Conservation (phyloP, 2,888 invertebrate genomes). For the Chromoteleia sp. region DNA sequence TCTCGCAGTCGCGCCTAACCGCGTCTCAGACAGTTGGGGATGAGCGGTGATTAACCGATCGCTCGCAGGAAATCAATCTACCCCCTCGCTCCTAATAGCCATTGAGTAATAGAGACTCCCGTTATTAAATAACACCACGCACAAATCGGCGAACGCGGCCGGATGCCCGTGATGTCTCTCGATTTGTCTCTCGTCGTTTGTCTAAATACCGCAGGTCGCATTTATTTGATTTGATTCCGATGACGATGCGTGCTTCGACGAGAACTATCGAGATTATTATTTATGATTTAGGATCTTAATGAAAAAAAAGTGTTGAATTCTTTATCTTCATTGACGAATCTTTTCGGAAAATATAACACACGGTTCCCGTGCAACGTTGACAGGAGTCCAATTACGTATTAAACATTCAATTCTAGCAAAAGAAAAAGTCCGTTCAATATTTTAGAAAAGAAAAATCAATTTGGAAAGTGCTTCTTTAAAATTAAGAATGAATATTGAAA, state of each 20-base stretch:
- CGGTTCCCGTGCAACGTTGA: too few relatives aligned
- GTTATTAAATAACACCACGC: slow-evolving; percentile 79
- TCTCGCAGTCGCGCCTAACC: slow-evolving; percentile 73
- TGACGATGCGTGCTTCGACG: slow-evolving; percentile 19
- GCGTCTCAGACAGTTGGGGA: slow-evolving; percentile 77
- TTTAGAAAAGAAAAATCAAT: too few relatives aligned
- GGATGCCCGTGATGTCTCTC: slow-evolving; percentile 26
- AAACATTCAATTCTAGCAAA: too few relatives aligned
- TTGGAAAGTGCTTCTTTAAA: too few relatives aligned
- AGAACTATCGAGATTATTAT: slow-evolving; percentile 19
- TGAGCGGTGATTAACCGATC: slow-evolving; percentile 83
- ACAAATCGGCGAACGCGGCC: slow-evolving; percentile 57
- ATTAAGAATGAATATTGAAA: too few relatives aligned
- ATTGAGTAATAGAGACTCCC: slow-evolving; percentile 82
- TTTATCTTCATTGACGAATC: too few relatives aligned
- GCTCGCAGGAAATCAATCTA: slow-evolving; percentile 72
- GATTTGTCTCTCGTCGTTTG: slow-evolving; percentile 37
- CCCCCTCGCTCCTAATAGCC: slow-evolving; percentile 74
- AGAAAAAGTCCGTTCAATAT: too few relatives aligned
- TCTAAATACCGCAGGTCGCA: slow-evolving; percentile 9
- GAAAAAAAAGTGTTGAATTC: too few relatives aligned
- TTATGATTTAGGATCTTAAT: slow-evolving; percentile 15
- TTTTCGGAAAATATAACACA: too few relatives aligned
- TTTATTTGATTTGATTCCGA: slow-evolving; percentile 50
- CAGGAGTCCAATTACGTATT: too few relatives aligned